A percentile compares a stretch with the other conserved stretches of the same genome.
Conservation (phyloP, 2,888 invertebrate species). For the Rhagium mordax region DNA sequence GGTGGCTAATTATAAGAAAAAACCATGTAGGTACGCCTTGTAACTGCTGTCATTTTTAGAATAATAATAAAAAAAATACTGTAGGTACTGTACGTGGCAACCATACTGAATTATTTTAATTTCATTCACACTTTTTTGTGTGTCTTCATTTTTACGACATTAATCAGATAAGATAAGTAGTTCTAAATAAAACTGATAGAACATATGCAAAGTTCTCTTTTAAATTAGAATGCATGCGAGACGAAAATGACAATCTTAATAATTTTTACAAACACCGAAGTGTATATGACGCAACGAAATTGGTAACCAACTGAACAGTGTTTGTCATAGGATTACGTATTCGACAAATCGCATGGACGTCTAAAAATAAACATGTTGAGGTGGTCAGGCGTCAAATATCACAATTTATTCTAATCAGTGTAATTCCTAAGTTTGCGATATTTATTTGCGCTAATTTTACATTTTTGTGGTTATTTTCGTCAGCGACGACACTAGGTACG, state of each 20-base stretch:
- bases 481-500: neutral
- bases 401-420: constrained; percentile 40
- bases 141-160: neutral
- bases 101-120: no score
- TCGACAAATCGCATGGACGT: constrained; percentile 40
- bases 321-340: constrained; percentile 37
- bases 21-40: no score
- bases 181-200: no score
- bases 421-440: neutral
- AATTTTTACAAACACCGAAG: constrained; percentile 4
- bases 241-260: neutral
- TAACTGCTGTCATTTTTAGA: no score
- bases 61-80: no score
- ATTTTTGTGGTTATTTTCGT: neutral
- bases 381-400: constrained; percentile 45
- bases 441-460: constrained; percentile 6
- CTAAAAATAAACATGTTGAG: constrained; percentile 49
- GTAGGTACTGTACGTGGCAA: no score
- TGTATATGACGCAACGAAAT: neutral
- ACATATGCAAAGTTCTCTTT: neutral
- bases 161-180: no score
- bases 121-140: no score
- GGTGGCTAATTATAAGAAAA: no score
- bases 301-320: neutral
- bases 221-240: neutral